Evolutionary conservation across 2,113 vertebrate species (phyloP).

Genomic region (Amia ocellicauda): DNA sequence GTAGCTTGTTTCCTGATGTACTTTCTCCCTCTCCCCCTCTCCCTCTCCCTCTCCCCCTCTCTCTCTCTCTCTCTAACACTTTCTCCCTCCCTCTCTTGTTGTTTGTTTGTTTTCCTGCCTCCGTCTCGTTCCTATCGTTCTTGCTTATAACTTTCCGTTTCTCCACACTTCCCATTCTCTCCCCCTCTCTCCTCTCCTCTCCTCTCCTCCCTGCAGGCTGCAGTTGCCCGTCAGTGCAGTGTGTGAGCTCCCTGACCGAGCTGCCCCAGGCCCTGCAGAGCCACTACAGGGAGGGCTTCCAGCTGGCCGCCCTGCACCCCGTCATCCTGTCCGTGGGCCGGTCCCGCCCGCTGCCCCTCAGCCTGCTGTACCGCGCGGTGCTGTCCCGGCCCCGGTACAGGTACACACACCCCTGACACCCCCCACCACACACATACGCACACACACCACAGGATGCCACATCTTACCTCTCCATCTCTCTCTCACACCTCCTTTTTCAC

Average conservation of each 20-base stretch:
- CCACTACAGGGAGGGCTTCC: conserved; percentile 85
- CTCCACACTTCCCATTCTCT: neutral
- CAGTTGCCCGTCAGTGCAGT: conserved; percentile 72
- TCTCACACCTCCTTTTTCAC: neutral
- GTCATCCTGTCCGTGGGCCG: conserved; percentile 77
- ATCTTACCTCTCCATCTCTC: neutral
- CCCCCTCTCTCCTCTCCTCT: neutral
- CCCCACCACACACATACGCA: neutral
- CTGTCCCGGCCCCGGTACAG: conserved; percentile 75
- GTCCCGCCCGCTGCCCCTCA: conserved; percentile 75
- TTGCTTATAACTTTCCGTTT: conserved; percentile 10
- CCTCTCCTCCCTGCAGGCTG: conserved; percentile 14
- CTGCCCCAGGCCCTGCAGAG: conserved; percentile 81
- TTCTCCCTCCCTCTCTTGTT: conserved; percentile 10
- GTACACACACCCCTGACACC: conserved; percentile 51
- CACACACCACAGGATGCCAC: no score
- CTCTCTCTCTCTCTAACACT: neutral
- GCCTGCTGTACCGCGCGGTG: conserved; percentile 83
- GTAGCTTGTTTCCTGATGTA: no score
- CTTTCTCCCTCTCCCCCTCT: neutral
- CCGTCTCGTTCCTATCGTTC: conserved; percentile 25
- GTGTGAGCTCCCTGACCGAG: conserved; percentile 80
- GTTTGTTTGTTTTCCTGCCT: neutral
- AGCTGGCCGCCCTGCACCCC: conserved; percentile 82
- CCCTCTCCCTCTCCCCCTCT: neutral